Evolutionary conservation across 2,888 invertebrate genomes (phyloP), one percentile per base, ranked within the genome.

Genomic region (Neoitamus cyanurus): DNA sequence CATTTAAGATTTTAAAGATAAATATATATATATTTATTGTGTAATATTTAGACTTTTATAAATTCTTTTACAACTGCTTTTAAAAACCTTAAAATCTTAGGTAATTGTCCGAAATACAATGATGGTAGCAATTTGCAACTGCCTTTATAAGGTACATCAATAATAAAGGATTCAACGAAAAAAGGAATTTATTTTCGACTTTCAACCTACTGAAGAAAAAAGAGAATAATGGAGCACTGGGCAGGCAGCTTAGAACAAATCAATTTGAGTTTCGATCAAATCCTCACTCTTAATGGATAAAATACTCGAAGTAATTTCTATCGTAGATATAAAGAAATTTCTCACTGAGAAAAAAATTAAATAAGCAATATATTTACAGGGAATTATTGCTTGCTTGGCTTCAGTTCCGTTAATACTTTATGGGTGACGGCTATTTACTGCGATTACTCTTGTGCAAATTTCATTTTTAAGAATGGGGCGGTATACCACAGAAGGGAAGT

Each of bases 101-200:
- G 78, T 30, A 75, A 75, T 75, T 75, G 80, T 83, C 36, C 42
- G 72, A 72, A 83, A 58, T 85, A 85, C 83, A 85, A 84, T 84
- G 46, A 31, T 85, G 77, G 86, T 88, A 87, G 89, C 89, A 90
- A 90, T 90, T 90, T 90, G 89, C 89, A 90, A 90, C 90, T 90
- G 90, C 90, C 88, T 89, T 90, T 88, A 90, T 9, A 90, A 90
- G 90, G 90, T 90, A 90, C 90, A 88, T 88, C 87, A 88, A 88
- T 87, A 85, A 85, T 86, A 86, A 84, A 84, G 77, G 58, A 85
- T 20, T 82, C 69, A 25, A 58, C 20, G 58, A 58, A 58, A 58
- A 25, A 6, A 58, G 15, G 9, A 58, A 58, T 58, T 58, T 20
- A 58, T 6, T 58, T 58, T 58, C 25, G 20, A 58, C 58, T 58